Conservation (phyloP, 2,888 invertebrate genomes). For the Gonocerus acuteangulatus region DNA sequence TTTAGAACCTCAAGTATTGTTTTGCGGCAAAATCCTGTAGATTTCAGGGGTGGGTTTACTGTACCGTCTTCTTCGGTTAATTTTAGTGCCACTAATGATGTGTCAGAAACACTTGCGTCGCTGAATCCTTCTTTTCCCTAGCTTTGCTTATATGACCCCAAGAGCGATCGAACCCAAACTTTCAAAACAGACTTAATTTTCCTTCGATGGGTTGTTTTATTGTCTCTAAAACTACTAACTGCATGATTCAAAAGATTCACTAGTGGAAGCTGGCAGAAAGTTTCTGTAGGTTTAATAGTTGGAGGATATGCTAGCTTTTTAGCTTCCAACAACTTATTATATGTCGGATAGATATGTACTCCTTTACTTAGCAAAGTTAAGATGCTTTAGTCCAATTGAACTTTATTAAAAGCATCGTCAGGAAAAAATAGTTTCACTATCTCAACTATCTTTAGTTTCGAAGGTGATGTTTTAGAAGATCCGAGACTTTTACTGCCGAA, state of each 20-base stretch:
- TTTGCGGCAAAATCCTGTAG: no score
- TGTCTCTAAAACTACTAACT: no score
- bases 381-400: no score
- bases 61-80: background rate
- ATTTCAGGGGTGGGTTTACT: no score
- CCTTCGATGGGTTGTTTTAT: background rate
- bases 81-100: background rate
- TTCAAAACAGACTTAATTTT: background rate
- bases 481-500: no score
- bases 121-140: background rate
- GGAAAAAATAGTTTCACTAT: no score
- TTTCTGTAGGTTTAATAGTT: background rate
- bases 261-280: background rate
- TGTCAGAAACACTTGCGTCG: background rate
- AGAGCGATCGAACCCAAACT: background rate
- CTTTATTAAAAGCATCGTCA: no score
- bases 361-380: background rate
- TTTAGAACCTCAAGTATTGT: no score
- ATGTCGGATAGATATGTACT: background rate
- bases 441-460: no score
- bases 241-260: no score
- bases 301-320: background rate
- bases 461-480: no score
- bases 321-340: background rate
- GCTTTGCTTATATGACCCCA: background rate